Evolutionary conservation across 2,888 invertebrate genomes (phyloP), one percentile per base, ranked within the genome.

Genomic region (Lithophane ornitopus): DNA sequence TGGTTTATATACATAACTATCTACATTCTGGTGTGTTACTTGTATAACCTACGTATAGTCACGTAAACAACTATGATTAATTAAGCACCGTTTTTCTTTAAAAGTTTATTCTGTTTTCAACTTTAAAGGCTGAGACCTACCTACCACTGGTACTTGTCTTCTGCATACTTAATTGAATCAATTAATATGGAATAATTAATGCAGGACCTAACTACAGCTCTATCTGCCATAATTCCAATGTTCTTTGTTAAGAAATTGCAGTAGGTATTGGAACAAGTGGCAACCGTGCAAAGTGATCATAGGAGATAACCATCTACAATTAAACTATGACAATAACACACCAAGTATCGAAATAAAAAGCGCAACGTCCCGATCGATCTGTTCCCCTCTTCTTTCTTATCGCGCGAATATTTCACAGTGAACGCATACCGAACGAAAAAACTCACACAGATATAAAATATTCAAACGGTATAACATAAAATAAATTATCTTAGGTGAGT

Each of bases 381-480:
- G 94, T 95, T 95, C 95, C 95, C 96, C 95, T 95, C 95, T 95
- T 95, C 94, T 95, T 96, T 96, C 96, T 96, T 96, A 96, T 96
- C 96, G 95, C 95, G 96, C 96, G 93, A 96, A 96, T 96, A 96
- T 96, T 96, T 96, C 96, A 96, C 96, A 96, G 96, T 95, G 96
- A 95, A 96, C 96, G 96, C 96, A 94, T 94, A 94, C 94, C 94
- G 94, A 94, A 93, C 94, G 94, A 96, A 96, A 96, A 96, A 96
- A 96, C 96, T 95, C 96, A 96, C 96, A 96, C 96, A 96, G 94
- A 96, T 96, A 96, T 96, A 96, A 96, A 96, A 96, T 96, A 96
- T 96, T 96, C 96, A 96, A 96, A 96, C 96, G 95, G 95, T 96
- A 95, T 96, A 96, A 95, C 95, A 96, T 96, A 96, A 96, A 96